Evolutionary conservation across 2,113 vertebrate genomes (phyloP).

Genomic region (Lipotes vexillifer): DNA sequence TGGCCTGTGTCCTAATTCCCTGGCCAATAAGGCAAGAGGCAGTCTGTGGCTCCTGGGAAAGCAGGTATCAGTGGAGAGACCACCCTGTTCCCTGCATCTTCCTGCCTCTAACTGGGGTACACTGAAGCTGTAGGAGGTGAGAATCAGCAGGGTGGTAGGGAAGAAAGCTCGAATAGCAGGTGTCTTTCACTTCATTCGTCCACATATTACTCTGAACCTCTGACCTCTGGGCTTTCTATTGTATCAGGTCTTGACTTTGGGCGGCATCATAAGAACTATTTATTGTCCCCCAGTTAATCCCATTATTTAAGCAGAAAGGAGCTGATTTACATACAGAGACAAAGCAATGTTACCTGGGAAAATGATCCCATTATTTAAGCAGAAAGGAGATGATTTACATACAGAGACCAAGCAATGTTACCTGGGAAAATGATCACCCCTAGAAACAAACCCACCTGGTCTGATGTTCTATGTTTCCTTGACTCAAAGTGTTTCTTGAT

Average conservation of each 20-base stretch:
- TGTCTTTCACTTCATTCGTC: background rate
- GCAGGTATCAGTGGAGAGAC: background rate
- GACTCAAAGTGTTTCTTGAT: background rate
- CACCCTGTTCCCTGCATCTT: background rate
- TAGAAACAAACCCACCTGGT: background rate
- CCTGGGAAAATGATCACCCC: background rate
- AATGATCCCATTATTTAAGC: background rate
- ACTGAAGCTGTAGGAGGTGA: background rate
- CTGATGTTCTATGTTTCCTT: background rate
- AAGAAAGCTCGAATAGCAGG: background rate
- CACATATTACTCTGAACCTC: background rate
- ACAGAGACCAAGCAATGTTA: background rate
- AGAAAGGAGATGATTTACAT: background rate
- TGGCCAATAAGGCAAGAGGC: background rate
- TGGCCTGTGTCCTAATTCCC: background rate
- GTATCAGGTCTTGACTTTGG: background rate
- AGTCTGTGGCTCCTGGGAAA: background rate
- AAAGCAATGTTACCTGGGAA: background rate
- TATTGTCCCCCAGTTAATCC: background rate
- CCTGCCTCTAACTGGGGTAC: background rate
- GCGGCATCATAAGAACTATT: background rate
- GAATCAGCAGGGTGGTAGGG: background rate
- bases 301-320: background rate
- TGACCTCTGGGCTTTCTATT: background rate
- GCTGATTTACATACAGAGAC: background rate